A percentile compares a stretch with the other conserved stretches of the same genome.
phyloP scores from a whole-genome alignment of 1,140 invertebrate genomes.

The Vollenhovia emeryi region DNA sequence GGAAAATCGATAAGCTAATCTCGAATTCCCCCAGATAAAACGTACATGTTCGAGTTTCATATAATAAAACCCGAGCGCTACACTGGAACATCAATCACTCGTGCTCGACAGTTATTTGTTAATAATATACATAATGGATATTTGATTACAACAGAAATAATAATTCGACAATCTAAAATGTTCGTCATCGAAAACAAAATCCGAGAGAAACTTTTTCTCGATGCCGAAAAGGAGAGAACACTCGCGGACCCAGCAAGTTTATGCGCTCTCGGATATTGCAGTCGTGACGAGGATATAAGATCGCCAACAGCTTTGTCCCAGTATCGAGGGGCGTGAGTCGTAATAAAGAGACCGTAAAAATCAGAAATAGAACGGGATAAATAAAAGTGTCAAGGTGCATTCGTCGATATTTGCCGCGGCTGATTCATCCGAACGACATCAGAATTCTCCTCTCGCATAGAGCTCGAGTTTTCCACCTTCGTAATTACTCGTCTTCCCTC shows the following conservation, averaged over 20 bases:
- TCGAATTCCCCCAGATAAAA: background rate
- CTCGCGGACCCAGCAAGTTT: background rate
- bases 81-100: background rate
- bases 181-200: background rate
- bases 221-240: background rate
- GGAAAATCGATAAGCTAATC: constrained; percentile 4
- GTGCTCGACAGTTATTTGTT: background rate
- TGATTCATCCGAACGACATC: constrained; percentile 6
- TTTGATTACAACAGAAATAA: background rate
- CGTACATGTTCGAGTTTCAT: background rate
- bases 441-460: background rate
- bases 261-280: background rate
- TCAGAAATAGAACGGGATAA: constrained; percentile 50
- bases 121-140: background rate
- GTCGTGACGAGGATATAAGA: background rate
- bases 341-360: constrained; percentile 60
- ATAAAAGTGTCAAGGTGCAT: constrained; percentile 39
- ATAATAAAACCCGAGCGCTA: background rate
- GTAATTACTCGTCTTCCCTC: background rate
- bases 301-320: background rate
- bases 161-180: background rate
- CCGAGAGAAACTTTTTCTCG: background rate
- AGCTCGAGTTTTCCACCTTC: background rate
- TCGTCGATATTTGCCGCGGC: background rate
- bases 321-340: constrained; percentile 10